Percentiles rank a stretch among this genome's conserved stretches.
phyloP scores from a whole-genome alignment of 2,888 invertebrate species.

The Biston betularia region DNA sequence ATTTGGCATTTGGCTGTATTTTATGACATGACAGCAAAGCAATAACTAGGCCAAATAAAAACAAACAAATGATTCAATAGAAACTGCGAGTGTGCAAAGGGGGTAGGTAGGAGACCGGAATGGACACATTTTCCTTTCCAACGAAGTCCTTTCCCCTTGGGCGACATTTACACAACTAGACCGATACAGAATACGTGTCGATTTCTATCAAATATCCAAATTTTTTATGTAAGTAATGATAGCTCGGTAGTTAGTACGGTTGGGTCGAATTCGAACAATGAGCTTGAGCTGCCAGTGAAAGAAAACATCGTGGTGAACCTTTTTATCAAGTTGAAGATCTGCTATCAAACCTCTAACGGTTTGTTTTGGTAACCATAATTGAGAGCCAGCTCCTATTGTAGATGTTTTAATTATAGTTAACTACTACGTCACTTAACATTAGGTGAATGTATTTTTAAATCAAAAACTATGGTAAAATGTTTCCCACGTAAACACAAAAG shows the following conservation, averaged over 20 bases:
- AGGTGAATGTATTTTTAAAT: too few relatives aligned
- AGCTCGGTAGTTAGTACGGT: too few relatives aligned
- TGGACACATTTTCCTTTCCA: slow-evolving; percentile 54
- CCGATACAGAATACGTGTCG: not conserved
- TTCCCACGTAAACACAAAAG: too few relatives aligned
- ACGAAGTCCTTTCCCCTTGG: slow-evolving; percentile 27
- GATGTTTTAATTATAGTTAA: too few relatives aligned
- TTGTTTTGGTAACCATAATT: too few relatives aligned
- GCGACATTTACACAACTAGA: slow-evolving; percentile 7
- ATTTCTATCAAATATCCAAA: not conserved
- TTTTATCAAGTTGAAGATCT: too few relatives aligned
- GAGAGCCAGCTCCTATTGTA: too few relatives aligned
- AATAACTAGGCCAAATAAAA: slow-evolving; percentile 21
- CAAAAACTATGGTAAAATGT: too few relatives aligned
- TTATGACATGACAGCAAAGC: slow-evolving; percentile 16
- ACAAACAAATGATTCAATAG: slow-evolving; percentile 30
- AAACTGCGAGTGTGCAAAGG: slow-evolving; percentile 47
- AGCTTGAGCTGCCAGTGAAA: not conserved
- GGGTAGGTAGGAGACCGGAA: slow-evolving; percentile 43
- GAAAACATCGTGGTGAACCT: too few relatives aligned
- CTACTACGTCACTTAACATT: too few relatives aligned
- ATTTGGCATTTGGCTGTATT: slow-evolving; percentile 1
- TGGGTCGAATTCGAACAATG: too few relatives aligned
- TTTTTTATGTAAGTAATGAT: not conserved
- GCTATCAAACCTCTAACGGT: too few relatives aligned